Evolutionary conservation across 2,888 invertebrate species (phyloP), one percentile per base, ranked within the genome.

Genomic region (Andrena bucephala): DNA sequence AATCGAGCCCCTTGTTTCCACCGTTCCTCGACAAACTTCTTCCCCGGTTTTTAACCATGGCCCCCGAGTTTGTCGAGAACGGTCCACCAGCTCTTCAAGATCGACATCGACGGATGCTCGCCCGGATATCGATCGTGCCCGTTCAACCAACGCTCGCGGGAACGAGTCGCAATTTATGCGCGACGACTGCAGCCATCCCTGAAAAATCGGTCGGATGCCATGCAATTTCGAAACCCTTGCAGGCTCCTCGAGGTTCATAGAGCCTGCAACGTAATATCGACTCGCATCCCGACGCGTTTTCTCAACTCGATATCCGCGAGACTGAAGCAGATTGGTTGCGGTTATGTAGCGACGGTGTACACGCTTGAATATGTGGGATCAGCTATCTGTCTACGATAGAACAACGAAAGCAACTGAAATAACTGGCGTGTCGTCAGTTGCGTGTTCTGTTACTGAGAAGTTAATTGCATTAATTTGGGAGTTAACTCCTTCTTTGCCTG

Each of bases 221-320:
- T 63, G 81, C 81, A 81, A 81, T 81, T 81, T 81, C 67, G 63
- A 67, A 57, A 68, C 50, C 24, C 50, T 66, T 50, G 42, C 62
- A 10, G 8, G 42, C 48, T 24, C 24, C 27, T 42, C 59, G 54
- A 62, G 54, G 36, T 29, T 71, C 81, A 63, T 67, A 81, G 16
- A 13, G 29, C 8, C 29, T 59, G 57, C 67, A 62, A 57, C 50
- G 81, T 62, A 81, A 81, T 81, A 81, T 72, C 50, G 20, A 63
- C 48, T 16, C 52, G 60, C 42, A 42, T 62, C 71, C 60, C 71
- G 60, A 60, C 31, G 66, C 60, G 62, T 81, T 80, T 81, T 72
- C 80, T 79, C 80, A 60, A 66, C 59, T 65, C 65, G 70, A 80
- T 71, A 81, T 66, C 59, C 78, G 67, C 52, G 67, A 36, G 52